Base-by-base conservation (phyloP, 2,797 vertebrate genomes). In the Betta splendens region DNA sequence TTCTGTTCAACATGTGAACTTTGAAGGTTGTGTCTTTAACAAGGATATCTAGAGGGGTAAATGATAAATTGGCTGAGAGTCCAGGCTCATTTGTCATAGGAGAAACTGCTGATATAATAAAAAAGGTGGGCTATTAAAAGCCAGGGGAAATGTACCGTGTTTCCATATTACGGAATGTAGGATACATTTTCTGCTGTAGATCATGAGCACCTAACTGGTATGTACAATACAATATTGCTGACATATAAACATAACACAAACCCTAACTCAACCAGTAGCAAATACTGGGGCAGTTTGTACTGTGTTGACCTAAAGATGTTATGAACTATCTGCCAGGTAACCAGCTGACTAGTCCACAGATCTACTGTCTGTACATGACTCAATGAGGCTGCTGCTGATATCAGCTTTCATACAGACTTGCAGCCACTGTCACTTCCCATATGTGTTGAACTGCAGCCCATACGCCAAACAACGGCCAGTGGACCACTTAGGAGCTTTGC, bases 51-150 rank as follows among this genome's bases (percentile, higher is more conserved):
- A 75, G 66, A 5, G 78, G 72, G 53, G 42, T 32, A 53, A 40
- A 58, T 62, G 84, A 83, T 80, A 75, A 79, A 85, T 70, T 52
- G 68, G 55, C 72, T 17, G 36, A 53, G 64, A 48, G 54, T 17
- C 44, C 55, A 28, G 69, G 36, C 51, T 76, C 58, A 46, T 75
- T 81, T 11, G 51, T 85, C 75, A 68, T 12, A 11, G 48, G 45
- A 73, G 47, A 66, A 81, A 75, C 68, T 39, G 73, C 84, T 85
- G 82, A 83, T 72, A 21, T 59, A 63, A 69, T 75, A 68, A 45
- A 59, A 55, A 32, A 62, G 17, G 35, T 18, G 40, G 45, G 26
- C 32, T 51, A 50, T 56, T 60, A 64, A 56, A 67, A 62, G 43
- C 56, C 49, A 46, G 52, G 36, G 23, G 54, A 54, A 64, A 65